These are phyloP conservation scores for Anthonomus grandis DNA, from an alignment of 1,140 invertebrate species.

Conservation along the genomic window DNA sequence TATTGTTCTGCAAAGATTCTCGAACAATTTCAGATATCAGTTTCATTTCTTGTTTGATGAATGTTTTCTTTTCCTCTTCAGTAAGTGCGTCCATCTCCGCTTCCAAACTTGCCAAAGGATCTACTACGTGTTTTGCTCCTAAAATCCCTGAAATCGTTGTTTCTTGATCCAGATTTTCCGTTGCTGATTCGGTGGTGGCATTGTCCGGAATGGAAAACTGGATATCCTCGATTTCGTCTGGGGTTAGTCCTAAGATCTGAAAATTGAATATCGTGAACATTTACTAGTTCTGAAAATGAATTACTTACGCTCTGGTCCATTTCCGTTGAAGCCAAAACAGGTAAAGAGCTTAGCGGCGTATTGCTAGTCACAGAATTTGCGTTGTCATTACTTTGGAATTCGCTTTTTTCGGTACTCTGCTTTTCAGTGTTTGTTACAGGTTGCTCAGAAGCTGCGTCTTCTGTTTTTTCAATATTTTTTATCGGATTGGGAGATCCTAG, in stretches of 20 bases:
- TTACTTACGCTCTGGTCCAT: too few species aligned
- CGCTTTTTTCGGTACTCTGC: too few species aligned
- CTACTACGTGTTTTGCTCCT: too few species aligned
- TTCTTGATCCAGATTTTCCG: neutral
- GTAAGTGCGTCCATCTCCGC: slow-evolving; percentile 1
- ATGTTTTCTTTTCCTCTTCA: slow-evolving; percentile 14
- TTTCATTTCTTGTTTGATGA: slow-evolving; percentile 14
- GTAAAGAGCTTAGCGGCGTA: too few species aligned
- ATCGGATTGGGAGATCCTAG: too few species aligned
- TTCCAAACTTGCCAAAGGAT: slow-evolving; percentile 12
- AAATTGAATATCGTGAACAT: too few species aligned
- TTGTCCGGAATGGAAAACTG: slow-evolving; percentile 10
- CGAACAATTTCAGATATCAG: slow-evolving; percentile 15
- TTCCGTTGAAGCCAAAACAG: too few species aligned
- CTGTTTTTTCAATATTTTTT: too few species aligned
- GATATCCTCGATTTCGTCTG: slow-evolving; percentile 16
- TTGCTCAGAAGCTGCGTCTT: too few species aligned
- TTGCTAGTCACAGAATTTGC: too few species aligned
- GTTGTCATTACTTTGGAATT: neutral
- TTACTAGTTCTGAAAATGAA: neutral
- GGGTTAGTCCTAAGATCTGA: neutral
- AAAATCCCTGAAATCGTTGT: neutral
- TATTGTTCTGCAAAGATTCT: slow-evolving; percentile 1
- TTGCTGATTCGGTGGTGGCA: neutral
- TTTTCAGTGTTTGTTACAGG: too few species aligned